Evolutionary conservation across 2,797 vertebrate species (phyloP).

Genomic region (Acanthurus leucopareius): DNA sequence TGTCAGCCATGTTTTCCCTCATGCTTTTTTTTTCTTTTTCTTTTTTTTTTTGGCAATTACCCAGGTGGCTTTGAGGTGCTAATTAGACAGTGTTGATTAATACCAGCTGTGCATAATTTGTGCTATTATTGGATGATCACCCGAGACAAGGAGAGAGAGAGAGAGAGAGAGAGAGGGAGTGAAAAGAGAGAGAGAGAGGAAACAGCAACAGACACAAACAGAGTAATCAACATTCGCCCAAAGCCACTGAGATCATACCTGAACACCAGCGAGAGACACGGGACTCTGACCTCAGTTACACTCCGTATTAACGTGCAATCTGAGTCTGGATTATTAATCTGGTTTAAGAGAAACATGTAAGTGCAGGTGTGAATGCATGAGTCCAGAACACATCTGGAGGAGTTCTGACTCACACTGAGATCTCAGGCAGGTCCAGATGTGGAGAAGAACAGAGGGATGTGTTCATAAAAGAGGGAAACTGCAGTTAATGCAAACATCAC

Average conservation of each 20-base stretch:
- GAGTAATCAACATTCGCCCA: not conserved
- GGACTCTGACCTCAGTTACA: not conserved
- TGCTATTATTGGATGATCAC: constrained; percentile 72
- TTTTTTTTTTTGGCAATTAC: constrained; percentile 57
- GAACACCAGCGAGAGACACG: not conserved
- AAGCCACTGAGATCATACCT: not conserved
- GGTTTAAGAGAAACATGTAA: not conserved
- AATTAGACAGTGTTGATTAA: constrained; percentile 79
- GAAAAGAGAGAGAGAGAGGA: too few relatives aligned
- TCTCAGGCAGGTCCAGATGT: not conserved
- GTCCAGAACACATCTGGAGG: not conserved
- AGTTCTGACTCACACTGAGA: not conserved
- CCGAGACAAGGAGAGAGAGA: constrained; percentile 28
- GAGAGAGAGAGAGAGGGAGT: not conserved
- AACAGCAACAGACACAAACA: too few relatives aligned
- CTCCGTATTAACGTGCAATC: not conserved
- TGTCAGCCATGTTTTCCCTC: constrained; percentile 40
- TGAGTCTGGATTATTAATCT: not conserved
- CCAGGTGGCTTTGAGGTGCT: constrained; percentile 74
- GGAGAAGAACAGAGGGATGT: not conserved
- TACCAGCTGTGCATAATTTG: constrained; percentile 76
- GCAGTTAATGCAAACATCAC: too few relatives aligned
- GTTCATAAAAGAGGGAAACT: not conserved
- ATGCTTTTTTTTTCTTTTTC: not conserved
- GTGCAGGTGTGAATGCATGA: not conserved